phyloP scores from a whole-genome alignment of 2,113 vertebrate genomes.

The Dipodomys ordii region DNA sequence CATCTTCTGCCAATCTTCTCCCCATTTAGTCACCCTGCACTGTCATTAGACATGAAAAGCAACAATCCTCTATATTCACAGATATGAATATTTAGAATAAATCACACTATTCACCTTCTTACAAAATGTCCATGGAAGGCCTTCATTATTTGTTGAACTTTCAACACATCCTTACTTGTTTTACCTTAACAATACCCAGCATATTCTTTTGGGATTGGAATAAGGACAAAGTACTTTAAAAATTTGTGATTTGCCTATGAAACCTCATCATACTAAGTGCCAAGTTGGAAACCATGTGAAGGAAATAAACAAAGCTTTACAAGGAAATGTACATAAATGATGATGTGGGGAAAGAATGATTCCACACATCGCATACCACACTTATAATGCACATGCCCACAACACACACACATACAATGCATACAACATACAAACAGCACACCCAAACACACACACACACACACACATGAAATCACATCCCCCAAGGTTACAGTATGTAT shows the following conservation, averaged over 20 bases:
- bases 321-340: neutral
- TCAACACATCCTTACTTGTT: neutral
- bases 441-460: neutral
- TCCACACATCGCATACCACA: neutral
- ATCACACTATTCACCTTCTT: neutral
- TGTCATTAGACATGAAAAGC: neutral
- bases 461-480: neutral
- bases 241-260: neutral
- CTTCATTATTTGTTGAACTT: neutral
- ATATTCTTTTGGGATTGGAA: neutral
- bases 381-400: neutral
- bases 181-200: neutral
- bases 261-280: neutral
- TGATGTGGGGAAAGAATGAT: neutral
- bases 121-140: conserved; percentile 1
- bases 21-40: neutral
- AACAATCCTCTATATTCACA: neutral
- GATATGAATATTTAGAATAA: neutral
- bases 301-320: neutral
- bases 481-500: neutral
- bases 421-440: too few relatives aligned
- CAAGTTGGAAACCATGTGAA: neutral
- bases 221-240: neutral
- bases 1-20: too few relatives aligned
- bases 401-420: neutral